These are phyloP conservation scores for Rhagonycha fulva DNA, from an alignment of 2,888 invertebrate species.

Conservation along the genomic window DNA sequence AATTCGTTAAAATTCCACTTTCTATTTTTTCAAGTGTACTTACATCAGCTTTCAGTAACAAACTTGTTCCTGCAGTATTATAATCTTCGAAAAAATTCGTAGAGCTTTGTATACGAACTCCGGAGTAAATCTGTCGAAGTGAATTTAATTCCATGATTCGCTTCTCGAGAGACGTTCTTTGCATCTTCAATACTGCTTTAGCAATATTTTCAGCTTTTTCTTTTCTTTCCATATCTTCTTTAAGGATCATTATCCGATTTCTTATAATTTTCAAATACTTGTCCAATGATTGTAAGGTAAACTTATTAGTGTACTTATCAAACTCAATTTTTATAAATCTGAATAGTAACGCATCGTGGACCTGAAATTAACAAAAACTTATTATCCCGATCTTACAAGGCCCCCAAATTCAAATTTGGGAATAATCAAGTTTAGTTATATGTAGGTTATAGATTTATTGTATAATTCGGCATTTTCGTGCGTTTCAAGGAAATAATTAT, in stretches of 20 bases:
- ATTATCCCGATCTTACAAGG: background rate
- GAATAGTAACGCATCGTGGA: background rate
- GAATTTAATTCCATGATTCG: background rate
- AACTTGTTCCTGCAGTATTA: no score
- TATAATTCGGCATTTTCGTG: no score
- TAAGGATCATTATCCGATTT: background rate
- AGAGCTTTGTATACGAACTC: background rate
- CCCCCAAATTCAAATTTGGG: no score
- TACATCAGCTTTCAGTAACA: no score
- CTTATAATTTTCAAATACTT: background rate
- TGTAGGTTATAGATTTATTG: no score
- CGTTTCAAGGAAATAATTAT: no score
- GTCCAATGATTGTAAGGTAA: background rate
- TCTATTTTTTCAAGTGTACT: no score
- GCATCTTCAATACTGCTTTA: background rate
- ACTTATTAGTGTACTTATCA: background rate
- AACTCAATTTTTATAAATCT: background rate
- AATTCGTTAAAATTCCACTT: no score
- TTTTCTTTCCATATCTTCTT: background rate
- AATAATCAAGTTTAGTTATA: no score
- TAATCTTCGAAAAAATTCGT: no score
- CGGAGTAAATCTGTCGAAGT: background rate
- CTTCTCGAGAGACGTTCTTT: background rate
- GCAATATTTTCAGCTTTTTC: background rate
- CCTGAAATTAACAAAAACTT: background rate